These are phyloP conservation scores for Willisornis vidua DNA, from an alignment of 2,113 vertebrate genomes.

Conservation along the genomic window DNA sequence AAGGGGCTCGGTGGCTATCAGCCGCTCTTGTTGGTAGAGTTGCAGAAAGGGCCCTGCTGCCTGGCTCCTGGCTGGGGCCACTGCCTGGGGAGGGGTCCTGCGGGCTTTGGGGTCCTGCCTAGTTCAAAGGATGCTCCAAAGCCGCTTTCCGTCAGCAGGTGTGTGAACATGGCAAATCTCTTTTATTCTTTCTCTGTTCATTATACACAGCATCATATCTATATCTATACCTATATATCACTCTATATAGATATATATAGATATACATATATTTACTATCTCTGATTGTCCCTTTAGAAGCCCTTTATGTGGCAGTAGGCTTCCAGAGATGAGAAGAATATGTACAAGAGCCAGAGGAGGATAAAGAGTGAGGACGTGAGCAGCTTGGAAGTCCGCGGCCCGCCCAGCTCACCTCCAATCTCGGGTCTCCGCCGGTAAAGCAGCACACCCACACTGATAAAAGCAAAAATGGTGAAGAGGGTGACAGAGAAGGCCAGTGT, in stretches of 20 bases:
- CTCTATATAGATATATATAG: constrained; percentile 76
- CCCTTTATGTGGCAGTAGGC: constrained; percentile 96
- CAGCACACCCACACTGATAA: constrained; percentile 92
- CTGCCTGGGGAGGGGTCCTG: constrained; percentile 62
- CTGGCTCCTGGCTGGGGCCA: constrained; percentile 48
- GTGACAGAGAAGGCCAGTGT: constrained; percentile 97
- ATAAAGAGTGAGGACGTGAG: constrained; percentile 89
- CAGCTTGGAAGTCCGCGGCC: constrained; percentile 89
- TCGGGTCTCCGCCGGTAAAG: constrained; percentile 92
- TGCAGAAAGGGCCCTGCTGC: constrained; percentile 65
- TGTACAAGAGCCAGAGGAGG: constrained; percentile 96
- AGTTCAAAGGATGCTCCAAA: constrained; percentile 78
- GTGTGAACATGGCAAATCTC: constrained; percentile 80
- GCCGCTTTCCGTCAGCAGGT: constrained; percentile 81
- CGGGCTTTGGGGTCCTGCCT: constrained; percentile 74
- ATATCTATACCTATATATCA: constrained; percentile 75
- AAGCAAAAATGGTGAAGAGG: constrained; percentile 98
- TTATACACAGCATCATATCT: constrained; percentile 77
- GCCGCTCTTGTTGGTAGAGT: constrained; percentile 45
- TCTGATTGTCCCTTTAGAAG: constrained; percentile 85
- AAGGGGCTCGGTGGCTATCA: constrained; percentile 14
- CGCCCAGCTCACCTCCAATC: constrained; percentile 96
- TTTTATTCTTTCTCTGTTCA: constrained; percentile 79
- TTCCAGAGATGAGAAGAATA: constrained; percentile 95
- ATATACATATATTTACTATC: constrained; percentile 76